A percentile compares a stretch with the other conserved stretches of the same genome.
These are phyloP conservation scores for Dinoponera quadriceps DNA, from an alignment of 1,140 invertebrate genomes.

Conservation along the genomic window DNA sequence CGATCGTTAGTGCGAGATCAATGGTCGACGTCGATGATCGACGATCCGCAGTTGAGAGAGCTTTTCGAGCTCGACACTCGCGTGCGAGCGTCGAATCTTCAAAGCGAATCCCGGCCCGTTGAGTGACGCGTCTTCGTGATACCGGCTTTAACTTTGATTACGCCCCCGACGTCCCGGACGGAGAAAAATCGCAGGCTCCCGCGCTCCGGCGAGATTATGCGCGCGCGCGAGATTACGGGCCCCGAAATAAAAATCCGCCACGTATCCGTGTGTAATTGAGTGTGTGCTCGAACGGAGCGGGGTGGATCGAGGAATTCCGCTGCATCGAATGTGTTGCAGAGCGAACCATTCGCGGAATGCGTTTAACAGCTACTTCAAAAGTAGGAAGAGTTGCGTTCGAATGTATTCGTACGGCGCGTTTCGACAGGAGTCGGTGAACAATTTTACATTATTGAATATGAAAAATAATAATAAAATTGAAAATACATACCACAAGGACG, in stretches of 20 bases:
- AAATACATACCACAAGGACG: no score
- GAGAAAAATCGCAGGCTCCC: conserved; percentile 26
- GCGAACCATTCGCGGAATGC: background rate
- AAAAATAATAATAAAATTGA: no score
- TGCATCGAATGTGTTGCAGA: background rate
- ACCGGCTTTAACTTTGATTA: conserved; percentile 4
- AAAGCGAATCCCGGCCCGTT: conserved; percentile 29
- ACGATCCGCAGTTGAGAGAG: conserved; percentile 45
- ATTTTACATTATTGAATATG: no score
- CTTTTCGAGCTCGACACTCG: conserved; percentile 31
- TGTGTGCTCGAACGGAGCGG: no score
- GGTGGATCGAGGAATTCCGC: background rate
- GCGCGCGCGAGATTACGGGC: background rate
- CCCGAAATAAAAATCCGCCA: conserved; percentile 34
- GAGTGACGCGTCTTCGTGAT: conserved; percentile 32
- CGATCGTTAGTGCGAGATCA: conserved; percentile 51
- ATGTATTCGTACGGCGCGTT: background rate
- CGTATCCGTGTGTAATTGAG: conserved; percentile 6
- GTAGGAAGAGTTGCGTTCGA: background rate
- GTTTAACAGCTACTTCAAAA: background rate
- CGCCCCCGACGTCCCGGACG: background rate
- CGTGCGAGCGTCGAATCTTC: background rate
- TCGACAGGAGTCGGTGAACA: no score
- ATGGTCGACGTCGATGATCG: conserved; percentile 41
- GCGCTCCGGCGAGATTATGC: background rate